Conservation (phyloP, 2,797 vertebrate genomes). For the Gadopsis marmoratus region DNA sequence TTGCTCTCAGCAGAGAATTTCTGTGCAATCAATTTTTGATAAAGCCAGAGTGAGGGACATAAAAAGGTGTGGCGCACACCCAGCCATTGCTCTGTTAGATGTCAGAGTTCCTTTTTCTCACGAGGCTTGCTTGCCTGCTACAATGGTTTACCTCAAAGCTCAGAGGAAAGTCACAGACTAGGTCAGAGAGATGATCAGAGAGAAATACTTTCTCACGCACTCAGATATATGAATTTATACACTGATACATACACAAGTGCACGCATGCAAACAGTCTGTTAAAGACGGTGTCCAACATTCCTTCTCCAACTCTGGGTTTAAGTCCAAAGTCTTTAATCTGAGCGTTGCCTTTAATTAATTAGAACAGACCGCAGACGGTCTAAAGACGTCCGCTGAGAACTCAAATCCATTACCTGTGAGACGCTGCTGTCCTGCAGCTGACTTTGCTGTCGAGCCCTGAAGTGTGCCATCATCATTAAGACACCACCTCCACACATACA, state of each 20-base stretch:
- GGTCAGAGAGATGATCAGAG: slow-evolving; percentile 21
- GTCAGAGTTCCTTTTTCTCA: slow-evolving; percentile 51
- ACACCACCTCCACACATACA: slow-evolving; percentile 42
- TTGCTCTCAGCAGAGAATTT: slow-evolving; percentile 52
- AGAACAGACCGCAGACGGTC: slow-evolving; percentile 39
- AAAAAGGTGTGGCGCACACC: slow-evolving; percentile 49
- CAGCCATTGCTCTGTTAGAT: slow-evolving; percentile 34
- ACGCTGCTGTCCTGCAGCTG: slow-evolving; percentile 38
- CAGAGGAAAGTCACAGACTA: slow-evolving; percentile 8
- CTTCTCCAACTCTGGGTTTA: slow-evolving; percentile 35
- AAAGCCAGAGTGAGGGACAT: slow-evolving; percentile 46
- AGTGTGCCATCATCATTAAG: slow-evolving; percentile 57
- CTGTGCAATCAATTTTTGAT: slow-evolving; percentile 72
- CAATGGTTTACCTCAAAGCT: slow-evolving; percentile 19
- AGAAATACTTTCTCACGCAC: neutral
- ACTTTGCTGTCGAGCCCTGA: slow-evolving; percentile 40
- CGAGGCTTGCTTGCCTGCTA: neutral
- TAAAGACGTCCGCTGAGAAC: slow-evolving; percentile 41
- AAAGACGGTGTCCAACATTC: slow-evolving; percentile 17
- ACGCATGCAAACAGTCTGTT: neutral
- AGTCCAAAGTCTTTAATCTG: slow-evolving; percentile 48
- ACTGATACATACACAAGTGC: neutral
- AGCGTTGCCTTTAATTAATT: slow-evolving; percentile 54
- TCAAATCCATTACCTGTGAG: slow-evolving; percentile 54
- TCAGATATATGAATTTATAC: slow-evolving; percentile 1